Base-by-base conservation (phyloP, 2,888 invertebrate species). In the Diabrotica balteata region DNA sequence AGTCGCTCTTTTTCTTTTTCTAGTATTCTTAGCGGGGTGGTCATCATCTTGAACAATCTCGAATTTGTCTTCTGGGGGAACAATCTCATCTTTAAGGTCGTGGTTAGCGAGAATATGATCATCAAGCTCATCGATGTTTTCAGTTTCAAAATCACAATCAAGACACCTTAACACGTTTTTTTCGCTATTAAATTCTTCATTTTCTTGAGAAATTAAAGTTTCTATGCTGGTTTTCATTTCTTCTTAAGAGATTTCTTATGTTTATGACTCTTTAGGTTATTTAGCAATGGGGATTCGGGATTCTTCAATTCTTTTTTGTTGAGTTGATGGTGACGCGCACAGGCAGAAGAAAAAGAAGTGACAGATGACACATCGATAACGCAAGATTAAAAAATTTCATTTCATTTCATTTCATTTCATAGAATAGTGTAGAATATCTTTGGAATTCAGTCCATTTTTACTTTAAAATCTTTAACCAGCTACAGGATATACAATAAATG, bases 101-200 rank as follows among this genome's bases (percentile, higher is more conserved):
- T 76, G 76, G 47, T 51, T 70, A 11, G 71, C 50, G 42, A 76
- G 59, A 45, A 69, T 73, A 52, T 76, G 76, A 8, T 73, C 73
- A 45, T 75, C 76, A 50, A 75, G 67, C 47, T 73, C 72, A 63
- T 76, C 76, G 43, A 75, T 67, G 55, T 71, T 72, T 32, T 63
- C 59, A 7, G 72, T 72, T 67, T 69, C 64, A 57, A 68, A 76
- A 17, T 72, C 62, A 44, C 76, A 76, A 53, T 71, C 66, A 60
- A 71, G 69, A 63, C 75, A 75, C n/a, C 60, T 59, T 57, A 72
- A 69, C 17, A 61, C 43, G 43, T 71, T 72, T 22, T 60, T 53
- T 32, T 44, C 63, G 50, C 51, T 46, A n/a, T 50, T 8, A 45
- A 32, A 47, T 62, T 62, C 54, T 55, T 62, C 62, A 49, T 55